Percentiles rank a stretch among this genome's conserved stretches.
These are phyloP conservation scores for Xylophagus ater DNA, from an alignment of 2,888 invertebrate species.

Conservation along the genomic window DNA sequence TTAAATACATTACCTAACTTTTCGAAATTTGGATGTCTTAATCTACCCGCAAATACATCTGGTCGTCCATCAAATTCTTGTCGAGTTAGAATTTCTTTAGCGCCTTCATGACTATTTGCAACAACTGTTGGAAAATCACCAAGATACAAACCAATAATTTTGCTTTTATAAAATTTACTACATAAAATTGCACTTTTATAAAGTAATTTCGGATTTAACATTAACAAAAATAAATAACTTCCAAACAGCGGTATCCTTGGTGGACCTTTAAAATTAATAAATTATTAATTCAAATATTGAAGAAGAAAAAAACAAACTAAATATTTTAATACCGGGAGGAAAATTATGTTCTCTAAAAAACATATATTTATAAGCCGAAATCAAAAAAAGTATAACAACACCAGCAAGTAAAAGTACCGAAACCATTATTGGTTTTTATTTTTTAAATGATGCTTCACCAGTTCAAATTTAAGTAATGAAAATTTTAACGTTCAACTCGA, in stretches of 20 bases:
- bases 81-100: conserved; percentile 47
- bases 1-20: conserved; percentile 31
- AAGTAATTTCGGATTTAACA: conserved; percentile 43
- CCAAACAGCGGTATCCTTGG: conserved; percentile 51
- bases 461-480: no score
- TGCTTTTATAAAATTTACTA: conserved; percentile 47
- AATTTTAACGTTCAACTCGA: no score
- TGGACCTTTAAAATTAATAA: conserved; percentile 41
- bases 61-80: conserved; percentile 53
- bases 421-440: conserved; percentile 23
- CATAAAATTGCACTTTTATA: conserved; percentile 42
- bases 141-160: conserved; percentile 47
- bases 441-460: no score
- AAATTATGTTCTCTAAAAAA: conserved; percentile 42
- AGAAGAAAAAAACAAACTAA: neutral
- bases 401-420: conserved; percentile 32
- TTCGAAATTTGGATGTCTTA: conserved; percentile 40
- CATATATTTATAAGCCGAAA: conserved; percentile 35
- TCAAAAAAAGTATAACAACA: conserved; percentile 33
- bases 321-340: conserved; percentile 44
- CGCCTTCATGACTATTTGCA: conserved; percentile 43
- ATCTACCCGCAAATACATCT: conserved; percentile 39
- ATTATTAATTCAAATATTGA: neutral
- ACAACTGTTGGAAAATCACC: conserved; percentile 43
- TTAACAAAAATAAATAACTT: conserved; percentile 42